A percentile compares a stretch with the other conserved stretches of the same genome.
Conservation (phyloP, 2,888 invertebrate genomes). For the Suillia variegata region DNA sequence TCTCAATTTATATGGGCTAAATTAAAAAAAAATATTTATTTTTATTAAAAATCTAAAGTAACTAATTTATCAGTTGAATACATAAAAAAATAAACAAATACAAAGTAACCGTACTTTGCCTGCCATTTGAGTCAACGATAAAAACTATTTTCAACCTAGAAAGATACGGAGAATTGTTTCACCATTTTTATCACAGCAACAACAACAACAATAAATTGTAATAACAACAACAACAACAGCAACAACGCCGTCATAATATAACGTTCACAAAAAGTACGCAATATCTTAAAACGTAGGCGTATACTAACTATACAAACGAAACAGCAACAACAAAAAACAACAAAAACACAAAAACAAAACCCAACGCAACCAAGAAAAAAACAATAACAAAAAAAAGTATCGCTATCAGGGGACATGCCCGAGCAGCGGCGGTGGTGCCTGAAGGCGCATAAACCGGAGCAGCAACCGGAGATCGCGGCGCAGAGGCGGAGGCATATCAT, state of each 20-base stretch:
- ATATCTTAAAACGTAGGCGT: slow-evolving; percentile 50
- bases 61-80: too few species aligned
- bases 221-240: slow-evolving; percentile 38
- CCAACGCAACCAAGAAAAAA: slow-evolving; percentile 14
- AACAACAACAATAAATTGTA: slow-evolving; percentile 40
- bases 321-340: slow-evolving; percentile 14
- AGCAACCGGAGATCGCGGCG: slow-evolving; percentile 8
- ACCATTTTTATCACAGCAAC: slow-evolving; percentile 15
- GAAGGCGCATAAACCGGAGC: neutral
- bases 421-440: slow-evolving; percentile 9
- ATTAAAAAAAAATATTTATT: too few species aligned
- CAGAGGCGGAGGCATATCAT: slow-evolving; percentile 1
- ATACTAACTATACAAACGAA: slow-evolving; percentile 34
- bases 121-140: too few species aligned
- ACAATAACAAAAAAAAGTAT: slow-evolving; percentile 25
- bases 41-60: too few species aligned
- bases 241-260: slow-evolving; percentile 39
- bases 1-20: neutral
- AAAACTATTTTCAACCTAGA: neutral
- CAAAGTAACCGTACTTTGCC: too few species aligned
- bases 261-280: neutral
- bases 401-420: slow-evolving; percentile 37
- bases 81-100: too few species aligned
- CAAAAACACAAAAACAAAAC: slow-evolving; percentile 16
- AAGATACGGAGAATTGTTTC: neutral